Conservation (phyloP, 2,113 vertebrate genomes). For the Callionymus lyra region DNA sequence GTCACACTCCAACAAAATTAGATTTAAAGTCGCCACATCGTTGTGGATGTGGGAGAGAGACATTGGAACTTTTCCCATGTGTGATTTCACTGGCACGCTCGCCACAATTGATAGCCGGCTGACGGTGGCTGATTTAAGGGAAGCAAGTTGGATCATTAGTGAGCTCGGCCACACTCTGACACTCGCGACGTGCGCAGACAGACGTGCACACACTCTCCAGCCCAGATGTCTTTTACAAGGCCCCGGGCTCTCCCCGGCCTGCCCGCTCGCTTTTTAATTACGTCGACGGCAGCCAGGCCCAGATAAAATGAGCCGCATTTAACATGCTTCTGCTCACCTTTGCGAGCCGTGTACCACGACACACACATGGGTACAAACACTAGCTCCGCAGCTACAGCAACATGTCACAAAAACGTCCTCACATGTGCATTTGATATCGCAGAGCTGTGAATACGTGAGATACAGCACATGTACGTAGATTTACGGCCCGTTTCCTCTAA, state of each 20-base stretch:
- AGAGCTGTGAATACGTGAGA: neutral
- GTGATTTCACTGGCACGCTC: constrained; percentile 17
- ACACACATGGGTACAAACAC: no score
- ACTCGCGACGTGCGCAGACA: constrained; percentile 32
- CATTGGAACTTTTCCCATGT: constrained; percentile 17
- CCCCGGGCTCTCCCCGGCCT: constrained; percentile 51
- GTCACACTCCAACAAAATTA: constrained; percentile 9
- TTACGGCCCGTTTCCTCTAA: constrained; percentile 55
- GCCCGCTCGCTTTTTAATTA: constrained; percentile 64
- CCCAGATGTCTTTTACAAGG: constrained; percentile 67
- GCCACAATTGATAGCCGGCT: constrained; percentile 44
- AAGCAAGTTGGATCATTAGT: constrained; percentile 47
- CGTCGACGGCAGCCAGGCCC: constrained; percentile 54
- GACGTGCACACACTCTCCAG: constrained; percentile 33
- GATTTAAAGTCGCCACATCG: constrained; percentile 9
- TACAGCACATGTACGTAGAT: constrained; percentile 22
- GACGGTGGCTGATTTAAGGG: constrained; percentile 40
- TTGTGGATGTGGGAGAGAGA: constrained; percentile 19
- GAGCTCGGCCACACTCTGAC: constrained; percentile 46
- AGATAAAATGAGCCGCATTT: constrained; percentile 62
- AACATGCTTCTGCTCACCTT: constrained; percentile 55
- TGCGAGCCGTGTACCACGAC: neutral
- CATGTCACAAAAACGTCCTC: constrained; percentile 10
- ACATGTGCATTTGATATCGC: constrained; percentile 11
- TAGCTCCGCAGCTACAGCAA: neutral